Evolutionary conservation across 2,888 invertebrate species (phyloP).

Genomic region (Zonitis immaculata): DNA sequence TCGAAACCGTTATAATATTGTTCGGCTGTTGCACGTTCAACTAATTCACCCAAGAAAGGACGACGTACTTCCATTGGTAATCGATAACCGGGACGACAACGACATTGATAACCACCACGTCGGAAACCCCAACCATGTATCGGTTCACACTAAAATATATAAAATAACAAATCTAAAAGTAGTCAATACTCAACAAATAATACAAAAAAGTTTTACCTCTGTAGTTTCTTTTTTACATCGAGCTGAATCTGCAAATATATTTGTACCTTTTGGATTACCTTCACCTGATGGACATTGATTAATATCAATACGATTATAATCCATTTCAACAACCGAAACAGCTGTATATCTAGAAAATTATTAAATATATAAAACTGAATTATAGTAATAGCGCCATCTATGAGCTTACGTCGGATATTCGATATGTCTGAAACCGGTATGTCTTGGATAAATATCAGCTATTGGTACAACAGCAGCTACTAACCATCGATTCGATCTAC

Average conservation of each 20-base stretch:
- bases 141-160: constrained; percentile 91
- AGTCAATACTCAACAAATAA: too few relatives aligned
- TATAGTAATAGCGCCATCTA: neutral
- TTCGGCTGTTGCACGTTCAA: constrained; percentile 88
- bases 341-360: constrained; percentile 92
- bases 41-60: constrained; percentile 88
- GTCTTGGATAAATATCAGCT: constrained; percentile 91
- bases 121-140: constrained; percentile 94
- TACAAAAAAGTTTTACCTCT: constrained; percentile 59
- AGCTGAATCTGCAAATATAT: constrained; percentile 84
- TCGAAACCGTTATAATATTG: constrained; percentile 92
- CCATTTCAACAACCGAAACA: constrained; percentile 89
- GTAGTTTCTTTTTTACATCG: constrained; percentile 88
- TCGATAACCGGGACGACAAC: constrained; percentile 84
- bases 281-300: constrained; percentile 91
- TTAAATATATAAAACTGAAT: too few relatives aligned
- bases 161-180: too few relatives aligned
- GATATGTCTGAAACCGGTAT: constrained; percentile 87
- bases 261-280: constrained; percentile 80
- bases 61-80: constrained; percentile 82
- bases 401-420: constrained; percentile 84
- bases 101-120: constrained; percentile 91
- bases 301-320: constrained; percentile 93
- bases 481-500: constrained; percentile 92
- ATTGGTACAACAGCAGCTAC: constrained; percentile 92